phyloP scores from a whole-genome alignment of 2,888 invertebrate species.

The Archips crataeganus region DNA sequence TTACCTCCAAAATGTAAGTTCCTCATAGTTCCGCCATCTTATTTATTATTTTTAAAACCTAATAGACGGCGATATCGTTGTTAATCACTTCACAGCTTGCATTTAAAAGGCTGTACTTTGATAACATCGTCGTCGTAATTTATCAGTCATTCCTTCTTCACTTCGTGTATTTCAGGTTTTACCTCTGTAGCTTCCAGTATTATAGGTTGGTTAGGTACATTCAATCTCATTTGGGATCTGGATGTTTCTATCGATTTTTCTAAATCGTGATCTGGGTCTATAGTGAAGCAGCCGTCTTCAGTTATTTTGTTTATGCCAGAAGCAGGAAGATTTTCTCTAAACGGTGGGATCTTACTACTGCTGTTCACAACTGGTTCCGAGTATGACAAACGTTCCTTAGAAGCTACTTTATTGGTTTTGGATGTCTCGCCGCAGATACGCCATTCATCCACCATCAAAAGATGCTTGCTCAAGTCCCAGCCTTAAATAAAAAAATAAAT shows the following conservation, averaged over 20 bases:
- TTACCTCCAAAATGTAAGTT: not conserved
- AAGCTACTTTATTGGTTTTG: constrained; percentile 17
- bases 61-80: constrained; percentile 14
- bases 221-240: not conserved
- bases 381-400: constrained; percentile 20
- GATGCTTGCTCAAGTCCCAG: constrained; percentile 86
- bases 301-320: not conserved
- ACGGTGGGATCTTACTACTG: not conserved
- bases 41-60: not conserved
- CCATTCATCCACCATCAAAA: constrained; percentile 87
- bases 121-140: constrained; percentile 24
- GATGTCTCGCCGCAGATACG: constrained; percentile 58
- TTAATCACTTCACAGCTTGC: constrained; percentile 19
- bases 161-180: constrained; percentile 13
- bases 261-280: not conserved
- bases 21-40: not conserved
- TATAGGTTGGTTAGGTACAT: not conserved
- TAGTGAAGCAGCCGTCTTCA: constrained; percentile 7
- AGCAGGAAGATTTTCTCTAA: not conserved
- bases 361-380: not conserved
- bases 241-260: not conserved
- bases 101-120: constrained; percentile 27
- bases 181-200: constrained; percentile 33
- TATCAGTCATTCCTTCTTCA: constrained; percentile 34
- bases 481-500: constrained; percentile 68